Base-by-base conservation (phyloP, 1,140 invertebrate species). In the Octopus bimaculoides region DNA sequence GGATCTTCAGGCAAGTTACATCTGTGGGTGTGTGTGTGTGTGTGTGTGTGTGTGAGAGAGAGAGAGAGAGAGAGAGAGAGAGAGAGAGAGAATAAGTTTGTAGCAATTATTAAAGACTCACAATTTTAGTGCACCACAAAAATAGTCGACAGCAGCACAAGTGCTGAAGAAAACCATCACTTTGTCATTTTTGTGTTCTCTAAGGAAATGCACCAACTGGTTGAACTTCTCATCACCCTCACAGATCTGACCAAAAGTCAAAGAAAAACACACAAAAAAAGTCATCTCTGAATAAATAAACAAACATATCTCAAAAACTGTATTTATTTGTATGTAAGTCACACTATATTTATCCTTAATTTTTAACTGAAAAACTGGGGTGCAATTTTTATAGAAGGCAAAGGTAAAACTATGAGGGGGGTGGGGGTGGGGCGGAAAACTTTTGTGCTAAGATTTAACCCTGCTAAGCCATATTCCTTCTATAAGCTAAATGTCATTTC, bases 71-170 rank as follows among this genome's bases (percentile, higher is more conserved):
- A 10, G 61, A 10, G 8, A 85, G 54, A n/a, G 82, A 55, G 52
- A 26, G 53, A 9, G n/a, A n/a, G 14, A 14, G 69, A 80, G 3
- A 20, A 66, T 10, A 78, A n/a, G n/a, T 54, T 52, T 74, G 4
- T 12, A 83, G n/a, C 5, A 17, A 53, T n/a, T 54, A 17, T 9
- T 61, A 17, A 61, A 9, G 56, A 89, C 86, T 89, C 92, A 92
- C 91, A 82, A 81, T 86, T 91, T 91, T n/a, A 95, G 82, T 79
- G 96, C 90, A 80, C 93, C 91, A 53, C 93, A 92, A 92, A 99
- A 99, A 90, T 99, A 99, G 88, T 98, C 96, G 0, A 99, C 98
- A 89, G 94, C 95, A 3, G 97, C 96, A 91, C 98, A 99, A 4
- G 97, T 99, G 53, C 96, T 95, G 83, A 99, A 93, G 91, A 99